Evolutionary conservation across 2,888 invertebrate species (phyloP).

Genomic region (Dioctria rufipes): DNA sequence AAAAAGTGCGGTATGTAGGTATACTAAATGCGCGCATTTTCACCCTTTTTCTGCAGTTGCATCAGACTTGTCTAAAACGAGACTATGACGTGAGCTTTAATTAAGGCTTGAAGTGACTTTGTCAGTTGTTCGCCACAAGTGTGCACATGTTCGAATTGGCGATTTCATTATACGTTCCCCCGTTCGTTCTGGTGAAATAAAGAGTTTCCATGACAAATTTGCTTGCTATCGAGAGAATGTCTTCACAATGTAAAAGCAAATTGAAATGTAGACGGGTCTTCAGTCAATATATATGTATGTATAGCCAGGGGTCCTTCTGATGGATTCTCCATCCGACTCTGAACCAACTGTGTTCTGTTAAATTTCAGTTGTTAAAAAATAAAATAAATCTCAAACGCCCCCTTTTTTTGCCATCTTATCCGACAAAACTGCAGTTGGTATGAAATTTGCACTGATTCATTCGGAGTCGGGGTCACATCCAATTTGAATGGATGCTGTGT

Average conservation of each 20-base stretch:
- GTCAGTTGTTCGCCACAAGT: conserved; percentile 19
- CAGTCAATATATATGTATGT: no score
- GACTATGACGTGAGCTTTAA: conserved; percentile 1
- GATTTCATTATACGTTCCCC: not conserved
- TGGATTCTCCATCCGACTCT: no score
- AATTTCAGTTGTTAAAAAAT: no score
- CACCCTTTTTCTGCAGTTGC: not conserved
- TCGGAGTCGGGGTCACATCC: conserved; percentile 1
- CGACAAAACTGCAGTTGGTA: not conserved
- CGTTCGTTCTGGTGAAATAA: not conserved
- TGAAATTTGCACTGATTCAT: not conserved
- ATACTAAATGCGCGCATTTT: not conserved
- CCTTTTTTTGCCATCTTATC: not conserved
- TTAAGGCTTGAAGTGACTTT: conserved; percentile 23
- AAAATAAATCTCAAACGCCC: not conserved
- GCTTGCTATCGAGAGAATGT: not conserved
- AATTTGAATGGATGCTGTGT: not conserved
- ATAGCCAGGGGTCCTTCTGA: no score
- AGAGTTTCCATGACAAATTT: conserved; percentile 11
- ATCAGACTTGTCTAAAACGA: not conserved
- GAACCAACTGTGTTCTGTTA: no score
- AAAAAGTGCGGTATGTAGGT: not conserved
- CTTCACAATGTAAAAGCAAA: conserved; percentile 8
- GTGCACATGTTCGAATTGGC: conserved; percentile 35
- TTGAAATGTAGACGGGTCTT: conserved; percentile 4